phyloP scores from a whole-genome alignment of 2,113 vertebrate species.

The Nerophis ophidion region DNA sequence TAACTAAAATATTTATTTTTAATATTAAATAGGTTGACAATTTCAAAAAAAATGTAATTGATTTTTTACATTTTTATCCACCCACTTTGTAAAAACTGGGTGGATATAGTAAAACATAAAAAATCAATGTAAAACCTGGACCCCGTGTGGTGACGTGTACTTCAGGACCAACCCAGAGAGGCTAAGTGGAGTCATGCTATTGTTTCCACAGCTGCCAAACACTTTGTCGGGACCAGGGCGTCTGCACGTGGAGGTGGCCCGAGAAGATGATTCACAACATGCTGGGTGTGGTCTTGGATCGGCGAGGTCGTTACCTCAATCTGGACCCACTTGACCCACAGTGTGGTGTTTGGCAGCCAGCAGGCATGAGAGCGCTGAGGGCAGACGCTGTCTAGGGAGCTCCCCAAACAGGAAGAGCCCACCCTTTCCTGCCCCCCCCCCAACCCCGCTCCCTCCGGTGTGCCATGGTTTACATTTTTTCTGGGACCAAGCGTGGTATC shows the following conservation, averaged over 20 bases:
- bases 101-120: too few species aligned
- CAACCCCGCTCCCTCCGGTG: conserved; percentile 35
- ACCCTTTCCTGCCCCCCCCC: conserved; percentile 61
- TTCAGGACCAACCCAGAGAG: conserved; percentile 17
- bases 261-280: too few species aligned
- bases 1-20: too few species aligned
- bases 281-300: too few species aligned
- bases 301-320: conserved; percentile 58
- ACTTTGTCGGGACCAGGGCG: too few species aligned
- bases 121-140: too few species aligned
- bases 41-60: too few species aligned
- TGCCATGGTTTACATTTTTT: conserved; percentile 49
- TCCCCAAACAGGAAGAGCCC: conserved; percentile 63
- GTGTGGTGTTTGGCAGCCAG: conserved; percentile 38
- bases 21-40: too few species aligned
- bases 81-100: too few species aligned
- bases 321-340: conserved; percentile 51
- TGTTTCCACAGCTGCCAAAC: conserved; percentile 66
- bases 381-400: conserved; percentile 36
- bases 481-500: conserved; percentile 41
- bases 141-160: too few species aligned
- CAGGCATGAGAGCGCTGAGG: conserved; percentile 30
- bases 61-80: too few species aligned
- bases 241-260: too few species aligned
- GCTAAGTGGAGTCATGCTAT: conserved; percentile 59